Evolutionary conservation across 2,797 vertebrate species (phyloP).

Genomic region (Nannoperca australis): DNA sequence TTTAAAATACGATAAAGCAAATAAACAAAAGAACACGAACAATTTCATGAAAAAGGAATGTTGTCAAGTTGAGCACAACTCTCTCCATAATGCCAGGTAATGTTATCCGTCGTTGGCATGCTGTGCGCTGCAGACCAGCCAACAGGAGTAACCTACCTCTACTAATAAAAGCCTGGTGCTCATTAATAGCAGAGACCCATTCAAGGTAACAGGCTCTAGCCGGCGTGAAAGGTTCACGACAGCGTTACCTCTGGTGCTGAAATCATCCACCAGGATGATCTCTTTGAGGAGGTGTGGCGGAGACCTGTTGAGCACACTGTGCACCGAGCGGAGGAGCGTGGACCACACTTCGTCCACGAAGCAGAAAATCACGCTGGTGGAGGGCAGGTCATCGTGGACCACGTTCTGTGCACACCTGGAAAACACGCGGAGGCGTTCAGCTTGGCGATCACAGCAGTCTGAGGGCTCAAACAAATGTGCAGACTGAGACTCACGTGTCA

Average conservation of each 20-base stretch:
- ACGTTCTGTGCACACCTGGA: constrained; percentile 88
- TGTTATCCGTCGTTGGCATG: background rate
- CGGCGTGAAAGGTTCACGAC: background rate
- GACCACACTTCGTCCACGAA: constrained; percentile 99
- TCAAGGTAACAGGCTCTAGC: background rate
- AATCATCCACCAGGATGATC: constrained; percentile 96
- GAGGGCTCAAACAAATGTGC: background rate
- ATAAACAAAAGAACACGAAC: background rate
- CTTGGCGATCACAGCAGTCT: background rate
- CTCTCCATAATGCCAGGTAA: background rate
- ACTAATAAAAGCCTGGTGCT: background rate
- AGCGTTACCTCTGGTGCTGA: constrained; percentile 91
- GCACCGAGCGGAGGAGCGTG: constrained; percentile 93
- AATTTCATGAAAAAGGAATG: background rate
- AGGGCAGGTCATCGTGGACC: constrained; percentile 91
- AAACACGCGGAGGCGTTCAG: background rate
- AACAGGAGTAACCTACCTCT: background rate
- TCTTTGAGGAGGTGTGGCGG: constrained; percentile 92
- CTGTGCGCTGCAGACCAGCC: background rate
- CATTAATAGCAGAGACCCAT: background rate
- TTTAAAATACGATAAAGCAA: background rate
- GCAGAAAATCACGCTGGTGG: constrained; percentile 95
- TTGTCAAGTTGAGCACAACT: background rate
- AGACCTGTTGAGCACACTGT: constrained; percentile 95
- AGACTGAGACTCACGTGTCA: constrained; percentile 84